Evolutionary conservation across 2,888 invertebrate genomes (phyloP).

Genomic region (Eumacrocentrus americanus): DNA sequence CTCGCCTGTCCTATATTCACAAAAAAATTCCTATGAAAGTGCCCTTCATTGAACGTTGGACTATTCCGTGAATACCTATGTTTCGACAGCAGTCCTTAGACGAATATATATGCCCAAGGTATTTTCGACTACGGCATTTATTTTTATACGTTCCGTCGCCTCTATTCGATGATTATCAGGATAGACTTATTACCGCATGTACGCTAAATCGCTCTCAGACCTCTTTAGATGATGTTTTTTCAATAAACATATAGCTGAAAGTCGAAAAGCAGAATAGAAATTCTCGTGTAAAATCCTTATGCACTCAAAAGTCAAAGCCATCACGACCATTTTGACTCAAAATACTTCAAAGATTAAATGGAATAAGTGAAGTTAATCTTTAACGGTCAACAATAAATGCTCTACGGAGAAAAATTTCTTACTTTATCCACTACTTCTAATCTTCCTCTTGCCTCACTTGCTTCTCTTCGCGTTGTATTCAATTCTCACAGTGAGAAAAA

Average conservation of each 20-base stretch:
- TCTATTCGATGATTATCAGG: too few species aligned
- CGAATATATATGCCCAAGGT: too few species aligned
- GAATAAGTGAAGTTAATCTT: conserved; percentile 23
- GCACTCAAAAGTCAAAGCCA: too few species aligned
- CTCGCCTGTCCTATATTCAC: background rate
- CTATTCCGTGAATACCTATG: background rate
- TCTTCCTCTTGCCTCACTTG: conserved; percentile 11
- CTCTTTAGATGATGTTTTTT: too few species aligned
- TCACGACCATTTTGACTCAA: conserved; percentile 7
- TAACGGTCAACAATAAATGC: conserved; percentile 37
- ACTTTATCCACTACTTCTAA: conserved; percentile 18
- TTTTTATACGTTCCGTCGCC: too few species aligned
- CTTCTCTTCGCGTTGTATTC: conserved; percentile 7
- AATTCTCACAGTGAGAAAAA: conserved; percentile 81
- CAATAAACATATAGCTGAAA: too few species aligned
- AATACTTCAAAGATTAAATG: conserved; percentile 30
- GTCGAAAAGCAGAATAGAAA: too few species aligned
- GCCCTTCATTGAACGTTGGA: conserved; percentile 2
- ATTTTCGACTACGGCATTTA: too few species aligned
- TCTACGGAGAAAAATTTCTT: conserved; percentile 35
- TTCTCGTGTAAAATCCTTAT: too few species aligned
- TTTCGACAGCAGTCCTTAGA: conserved; percentile 3
- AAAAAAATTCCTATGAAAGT: conserved; percentile 8
- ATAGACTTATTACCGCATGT: too few species aligned
- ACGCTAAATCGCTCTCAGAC: too few species aligned